Conservation (phyloP, 2,888 invertebrate species). For the Dolichopus griseipennis region DNA sequence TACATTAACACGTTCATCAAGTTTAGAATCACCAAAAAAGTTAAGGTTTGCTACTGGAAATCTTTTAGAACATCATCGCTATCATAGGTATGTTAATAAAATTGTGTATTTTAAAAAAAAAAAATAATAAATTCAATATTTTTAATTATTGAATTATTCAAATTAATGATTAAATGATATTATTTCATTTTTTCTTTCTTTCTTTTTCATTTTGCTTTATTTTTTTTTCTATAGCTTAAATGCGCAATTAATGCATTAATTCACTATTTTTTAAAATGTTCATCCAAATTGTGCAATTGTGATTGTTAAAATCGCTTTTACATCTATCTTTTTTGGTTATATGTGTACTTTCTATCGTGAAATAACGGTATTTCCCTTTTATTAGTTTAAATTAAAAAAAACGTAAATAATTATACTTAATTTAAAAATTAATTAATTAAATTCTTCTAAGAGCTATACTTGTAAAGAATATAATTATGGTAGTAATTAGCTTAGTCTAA, state of each 20-base stretch:
- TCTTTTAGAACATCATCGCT: constrained; percentile 47
- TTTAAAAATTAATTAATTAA: no score
- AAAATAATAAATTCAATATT: not conserved
- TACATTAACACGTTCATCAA: constrained; percentile 59
- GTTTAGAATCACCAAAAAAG: constrained; percentile 75
- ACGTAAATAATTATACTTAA: no score
- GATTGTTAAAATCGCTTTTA: no score
- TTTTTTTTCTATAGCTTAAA: not conserved
- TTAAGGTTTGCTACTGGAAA: constrained; percentile 67
- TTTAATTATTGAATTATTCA: not conserved
- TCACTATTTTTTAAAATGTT: not conserved
- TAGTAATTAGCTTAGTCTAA: no score
- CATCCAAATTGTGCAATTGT: no score
- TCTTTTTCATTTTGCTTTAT: not conserved
- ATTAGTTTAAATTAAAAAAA: no score
- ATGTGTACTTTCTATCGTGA: no score
- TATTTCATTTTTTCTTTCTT: constrained; percentile 7
- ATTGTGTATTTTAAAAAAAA: no score
- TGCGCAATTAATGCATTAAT: not conserved
- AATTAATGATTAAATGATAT: constrained; percentile 2
- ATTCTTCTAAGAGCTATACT: no score
- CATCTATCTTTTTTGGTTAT: no score
- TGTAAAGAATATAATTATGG: no score
- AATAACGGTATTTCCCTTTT: no score
- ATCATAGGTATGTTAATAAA: constrained; percentile 34